Conservation (phyloP, 2,888 invertebrate species). For the Poecilobothrus nobilitatus region DNA sequence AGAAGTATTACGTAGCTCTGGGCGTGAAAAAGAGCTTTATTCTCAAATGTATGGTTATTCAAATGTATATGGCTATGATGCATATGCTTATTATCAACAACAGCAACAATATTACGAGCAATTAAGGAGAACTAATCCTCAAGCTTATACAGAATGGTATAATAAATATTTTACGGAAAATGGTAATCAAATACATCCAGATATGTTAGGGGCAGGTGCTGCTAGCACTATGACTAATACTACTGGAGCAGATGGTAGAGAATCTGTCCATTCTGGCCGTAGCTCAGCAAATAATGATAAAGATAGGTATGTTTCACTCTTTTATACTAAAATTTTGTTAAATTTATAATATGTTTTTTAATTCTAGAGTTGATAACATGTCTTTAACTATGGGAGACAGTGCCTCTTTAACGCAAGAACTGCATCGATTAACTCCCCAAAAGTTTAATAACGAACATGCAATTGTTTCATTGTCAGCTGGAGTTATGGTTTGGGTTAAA, state of each 20-base stretch:
- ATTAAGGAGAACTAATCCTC: constrained; percentile 66
- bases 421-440: constrained; percentile 70
- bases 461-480: constrained; percentile 53
- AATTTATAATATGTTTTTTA: background rate
- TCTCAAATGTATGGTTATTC: constrained; percentile 28
- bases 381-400: constrained; percentile 49
- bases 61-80: constrained; percentile 43
- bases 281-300: constrained; percentile 66
- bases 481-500: constrained; percentile 65
- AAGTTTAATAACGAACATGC: constrained; percentile 78
- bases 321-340: background rate
- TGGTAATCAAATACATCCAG: constrained; percentile 25
- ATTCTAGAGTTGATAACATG: constrained; percentile 34
- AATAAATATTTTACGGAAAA: constrained; percentile 53
- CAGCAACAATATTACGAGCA: constrained; percentile 66
- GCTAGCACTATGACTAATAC: constrained; percentile 24
- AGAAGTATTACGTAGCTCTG: constrained; percentile 31
- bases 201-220: constrained; percentile 14
- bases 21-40: constrained; percentile 20
- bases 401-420: constrained; percentile 49
- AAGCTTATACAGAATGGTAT: constrained; percentile 70
- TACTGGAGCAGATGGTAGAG: constrained; percentile 52
- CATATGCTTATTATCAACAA: constrained; percentile 50
- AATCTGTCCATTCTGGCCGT: constrained; percentile 73
- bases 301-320: constrained; percentile 46